Base-by-base conservation (phyloP, 2,888 invertebrate genomes). In the Synergus gifuensis region DNA sequence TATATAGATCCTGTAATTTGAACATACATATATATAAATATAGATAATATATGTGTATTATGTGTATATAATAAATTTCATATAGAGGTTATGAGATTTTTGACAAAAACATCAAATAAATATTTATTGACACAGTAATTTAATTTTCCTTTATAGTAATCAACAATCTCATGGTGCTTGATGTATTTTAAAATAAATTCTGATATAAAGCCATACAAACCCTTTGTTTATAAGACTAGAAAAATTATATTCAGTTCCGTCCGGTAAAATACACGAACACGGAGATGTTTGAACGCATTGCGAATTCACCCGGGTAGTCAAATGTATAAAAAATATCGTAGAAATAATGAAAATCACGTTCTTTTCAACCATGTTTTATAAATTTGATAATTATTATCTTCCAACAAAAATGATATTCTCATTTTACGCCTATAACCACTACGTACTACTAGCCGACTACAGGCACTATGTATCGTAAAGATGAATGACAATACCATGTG, bases 191-290 rank as follows among this genome's bases (percentile, higher is more conserved):
- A 81, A 76, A n/a, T 46, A 76, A 49, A 79, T 36, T 60, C 14
- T 22, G 36, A n/a, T n/a, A 63, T 3, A 64, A 62, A 42, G n/a
- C 49, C 1, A 42, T 63, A 76, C 28, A 28, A 58, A 86, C 80
- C 81, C 78, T 60, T 85, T 78, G 18, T 85, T 36, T 77, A 40
- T 78, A 22, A 89, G 82, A 18, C 76, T 82, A 69, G 85, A 81
- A 78, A 91, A 81, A 80, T 90, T 86, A 76, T 91, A 91, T 82
- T 87, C 89, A 28, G 85, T 84, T 60, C 90, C 89, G 77, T 91
- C 88, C 7, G 89, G 83, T 40, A 92, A 86, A 76, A 83, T 78
- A 79, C 93, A 93, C 60, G 85, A 83, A 83, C 93, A 93, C 77
- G 88, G 81, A 36, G 81, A 80, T 64, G 78, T 42, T 77, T 87